A percentile compares a stretch with the other conserved stretches of the same genome.
Evolutionary conservation across 2,113 vertebrate species (phyloP).

Genomic region (Hystrix brachyura): DNA sequence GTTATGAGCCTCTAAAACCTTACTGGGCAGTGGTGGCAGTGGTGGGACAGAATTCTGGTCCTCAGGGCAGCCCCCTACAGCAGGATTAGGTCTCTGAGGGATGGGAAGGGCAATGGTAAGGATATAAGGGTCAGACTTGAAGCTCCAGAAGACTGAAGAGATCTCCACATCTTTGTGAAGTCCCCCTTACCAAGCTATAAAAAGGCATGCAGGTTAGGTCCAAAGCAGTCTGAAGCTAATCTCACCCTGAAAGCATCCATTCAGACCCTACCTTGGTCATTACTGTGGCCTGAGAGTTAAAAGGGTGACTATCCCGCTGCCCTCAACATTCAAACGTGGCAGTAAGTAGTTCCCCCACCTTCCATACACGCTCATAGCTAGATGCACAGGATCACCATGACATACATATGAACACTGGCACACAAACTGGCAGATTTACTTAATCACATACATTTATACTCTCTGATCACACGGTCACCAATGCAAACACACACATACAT

Average conservation of each 20-base stretch:
- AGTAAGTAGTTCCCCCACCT: neutral
- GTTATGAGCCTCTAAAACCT: neutral
- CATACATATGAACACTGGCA: constrained; percentile 31
- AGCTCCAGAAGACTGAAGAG: neutral
- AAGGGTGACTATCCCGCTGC: neutral
- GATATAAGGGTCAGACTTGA: neutral
- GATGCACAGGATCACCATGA: neutral
- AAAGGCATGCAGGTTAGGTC: neutral
- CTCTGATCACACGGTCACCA: neutral
- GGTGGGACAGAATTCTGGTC: constrained; percentile 6
- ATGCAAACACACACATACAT: neutral
- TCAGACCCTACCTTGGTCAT: constrained; percentile 9
- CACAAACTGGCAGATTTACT: neutral
- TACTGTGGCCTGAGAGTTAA: neutral
- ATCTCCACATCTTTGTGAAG: neutral
- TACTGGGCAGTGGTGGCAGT: neutral
- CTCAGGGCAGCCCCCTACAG: neutral
- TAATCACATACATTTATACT: constrained; percentile 32
- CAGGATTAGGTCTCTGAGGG: constrained; percentile 36
- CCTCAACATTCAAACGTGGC: neutral
- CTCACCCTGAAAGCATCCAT: neutral
- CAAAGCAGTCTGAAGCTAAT: neutral
- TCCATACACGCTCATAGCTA: neutral
- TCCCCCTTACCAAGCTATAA: neutral
- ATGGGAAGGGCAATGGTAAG: neutral